Conservation (phyloP, 2,888 invertebrate species). For the Deilephila elpenor region DNA sequence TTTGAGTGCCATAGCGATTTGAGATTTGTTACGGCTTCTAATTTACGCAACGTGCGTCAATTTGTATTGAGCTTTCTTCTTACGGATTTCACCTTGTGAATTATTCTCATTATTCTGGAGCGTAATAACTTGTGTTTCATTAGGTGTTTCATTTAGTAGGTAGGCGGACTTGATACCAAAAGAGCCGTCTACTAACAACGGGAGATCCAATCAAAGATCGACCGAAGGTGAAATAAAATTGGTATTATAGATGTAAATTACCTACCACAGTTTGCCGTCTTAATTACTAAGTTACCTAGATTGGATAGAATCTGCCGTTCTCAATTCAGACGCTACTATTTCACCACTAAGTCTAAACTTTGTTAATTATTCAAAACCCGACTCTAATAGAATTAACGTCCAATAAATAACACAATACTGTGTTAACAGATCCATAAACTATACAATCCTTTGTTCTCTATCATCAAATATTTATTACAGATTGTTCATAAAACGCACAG, state of each 20-base stretch:
- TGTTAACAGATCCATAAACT: not conserved
- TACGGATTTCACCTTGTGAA: not conserved
- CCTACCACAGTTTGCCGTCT: not conserved
- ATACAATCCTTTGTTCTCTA: not conserved
- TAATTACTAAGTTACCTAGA: not conserved
- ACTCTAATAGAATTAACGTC: not conserved
- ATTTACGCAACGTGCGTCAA: not conserved
- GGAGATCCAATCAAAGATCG: no score
- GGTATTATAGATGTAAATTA: no score
- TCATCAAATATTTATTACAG: slow-evolving; percentile 17
- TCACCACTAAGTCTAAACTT: not conserved
- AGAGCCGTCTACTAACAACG: no score
- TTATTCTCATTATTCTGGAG: no score
- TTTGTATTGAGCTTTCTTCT: not conserved
- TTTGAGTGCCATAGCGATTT: slow-evolving; percentile 24
- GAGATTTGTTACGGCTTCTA: not conserved
- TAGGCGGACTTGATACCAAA: no score
- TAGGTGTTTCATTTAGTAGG: no score
- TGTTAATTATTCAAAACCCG: not conserved
- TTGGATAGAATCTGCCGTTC: not conserved
- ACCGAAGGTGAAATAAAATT: no score
- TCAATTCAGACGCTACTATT: not conserved
- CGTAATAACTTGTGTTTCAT: no score
- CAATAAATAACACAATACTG: not conserved
- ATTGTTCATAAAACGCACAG: slow-evolving; percentile 17